Evolutionary conservation across 53 echinoderm and acorn worm species (phyloP).

Genomic region (Astropecten irregularis): DNA sequence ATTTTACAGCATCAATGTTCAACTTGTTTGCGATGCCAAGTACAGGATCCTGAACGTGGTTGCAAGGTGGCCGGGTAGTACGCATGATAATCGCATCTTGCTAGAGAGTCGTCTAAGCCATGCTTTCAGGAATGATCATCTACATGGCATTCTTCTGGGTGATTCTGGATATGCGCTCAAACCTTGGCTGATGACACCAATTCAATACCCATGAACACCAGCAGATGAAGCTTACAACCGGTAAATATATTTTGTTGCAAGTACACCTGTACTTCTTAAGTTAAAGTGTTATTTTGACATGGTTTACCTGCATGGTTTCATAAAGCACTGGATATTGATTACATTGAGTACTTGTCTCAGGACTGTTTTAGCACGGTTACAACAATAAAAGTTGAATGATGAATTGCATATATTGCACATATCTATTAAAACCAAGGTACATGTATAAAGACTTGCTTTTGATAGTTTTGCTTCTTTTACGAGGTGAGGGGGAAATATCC

Average conservation of each 20-base stretch:
- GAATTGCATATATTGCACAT: too few species aligned
- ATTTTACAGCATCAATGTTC: slow-evolving; percentile 38
- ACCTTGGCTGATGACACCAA: slow-evolving; percentile 8
- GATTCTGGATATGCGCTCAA: neutral
- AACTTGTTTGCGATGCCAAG: slow-evolving; percentile 46
- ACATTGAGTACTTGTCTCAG: too few species aligned
- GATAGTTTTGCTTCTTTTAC: too few species aligned
- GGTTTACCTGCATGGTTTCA: too few species aligned
- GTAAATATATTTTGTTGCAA: neutral
- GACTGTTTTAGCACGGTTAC: too few species aligned
- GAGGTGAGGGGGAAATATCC: too few species aligned
- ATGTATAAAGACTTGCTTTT: too few species aligned
- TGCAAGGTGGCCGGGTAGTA: slow-evolving; percentile 52
- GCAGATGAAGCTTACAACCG: neutral
- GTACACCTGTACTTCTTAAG: too few species aligned
- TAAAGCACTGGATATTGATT: too few species aligned
- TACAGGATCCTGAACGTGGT: slow-evolving; percentile 32
- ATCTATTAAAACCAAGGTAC: too few species aligned
- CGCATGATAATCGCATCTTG: slow-evolving; percentile 44
- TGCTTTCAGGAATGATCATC: neutral
- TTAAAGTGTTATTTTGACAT: too few species aligned
- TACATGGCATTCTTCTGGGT: neutral
- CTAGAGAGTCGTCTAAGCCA: neutral
- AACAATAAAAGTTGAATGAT: too few species aligned
- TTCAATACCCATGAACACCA: neutral